phyloP scores from a whole-genome alignment of 2,797 vertebrate genomes.

The Gadopsis marmoratus region DNA sequence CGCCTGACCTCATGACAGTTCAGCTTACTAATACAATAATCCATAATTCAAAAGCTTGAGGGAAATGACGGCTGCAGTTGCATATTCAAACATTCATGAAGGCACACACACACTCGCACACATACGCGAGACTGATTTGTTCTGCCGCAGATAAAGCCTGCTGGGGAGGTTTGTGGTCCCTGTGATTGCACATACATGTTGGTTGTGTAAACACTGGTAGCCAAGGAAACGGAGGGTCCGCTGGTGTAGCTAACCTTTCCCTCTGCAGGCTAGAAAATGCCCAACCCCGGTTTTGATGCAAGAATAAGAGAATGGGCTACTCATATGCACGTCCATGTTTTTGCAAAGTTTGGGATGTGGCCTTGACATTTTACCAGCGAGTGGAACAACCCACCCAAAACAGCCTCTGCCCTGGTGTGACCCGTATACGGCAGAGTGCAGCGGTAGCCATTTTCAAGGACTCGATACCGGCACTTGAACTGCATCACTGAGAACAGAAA shows the following conservation, averaged over 20 bases:
- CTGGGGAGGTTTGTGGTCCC: slow-evolving; percentile 30
- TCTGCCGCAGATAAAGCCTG: slow-evolving; percentile 48
- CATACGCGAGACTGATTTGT: slow-evolving; percentile 50
- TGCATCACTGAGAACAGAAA: not conserved
- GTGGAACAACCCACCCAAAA: slow-evolving; percentile 45
- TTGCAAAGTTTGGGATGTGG: slow-evolving; percentile 41
- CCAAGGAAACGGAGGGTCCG: slow-evolving; percentile 67
- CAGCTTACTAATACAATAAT: slow-evolving; percentile 58
- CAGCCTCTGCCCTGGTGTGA: slow-evolving; percentile 49
- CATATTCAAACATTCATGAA: slow-evolving; percentile 53
- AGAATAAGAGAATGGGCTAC: slow-evolving; percentile 47
- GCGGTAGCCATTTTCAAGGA: not conserved
- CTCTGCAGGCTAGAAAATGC: slow-evolving; percentile 30
- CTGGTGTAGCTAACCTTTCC: slow-evolving; percentile 67
- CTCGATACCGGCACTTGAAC: not conserved
- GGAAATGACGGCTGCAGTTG: slow-evolving; percentile 51
- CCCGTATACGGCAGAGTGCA: slow-evolving; percentile 7
- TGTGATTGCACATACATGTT: slow-evolving; percentile 63
- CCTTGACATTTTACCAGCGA: slow-evolving; percentile 30
- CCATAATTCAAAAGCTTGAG: slow-evolving; percentile 67
- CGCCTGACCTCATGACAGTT: slow-evolving; percentile 46
- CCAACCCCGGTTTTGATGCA: slow-evolving; percentile 34
- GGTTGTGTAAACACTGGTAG: slow-evolving; percentile 67
- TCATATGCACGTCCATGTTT: slow-evolving; percentile 65
- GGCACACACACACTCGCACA: slow-evolving; percentile 7